Conservation (phyloP, 2,888 invertebrate species). For the Venustoraphidia nigricollis region DNA sequence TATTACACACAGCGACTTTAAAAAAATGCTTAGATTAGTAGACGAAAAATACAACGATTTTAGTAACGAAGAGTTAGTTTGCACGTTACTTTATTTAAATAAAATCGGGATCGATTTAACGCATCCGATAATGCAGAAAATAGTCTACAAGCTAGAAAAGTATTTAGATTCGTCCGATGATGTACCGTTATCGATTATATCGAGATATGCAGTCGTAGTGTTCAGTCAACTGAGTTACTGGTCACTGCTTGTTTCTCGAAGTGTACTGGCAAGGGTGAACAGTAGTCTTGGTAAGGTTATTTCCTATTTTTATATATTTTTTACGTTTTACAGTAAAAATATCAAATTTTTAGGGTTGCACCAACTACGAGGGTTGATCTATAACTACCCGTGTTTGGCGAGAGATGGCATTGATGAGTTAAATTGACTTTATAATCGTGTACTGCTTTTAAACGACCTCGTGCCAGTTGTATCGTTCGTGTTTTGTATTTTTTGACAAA, state of each 20-base stretch:
- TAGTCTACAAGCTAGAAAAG: constrained; percentile 19
- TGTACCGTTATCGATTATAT: constrained; percentile 24
- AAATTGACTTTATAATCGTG: no score
- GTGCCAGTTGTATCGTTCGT: no score
- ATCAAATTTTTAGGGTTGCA: neutral
- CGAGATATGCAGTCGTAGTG: constrained; percentile 28
- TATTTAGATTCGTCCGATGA: constrained; percentile 15
- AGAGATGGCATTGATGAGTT: no score
- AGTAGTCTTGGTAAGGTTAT: constrained; percentile 21
- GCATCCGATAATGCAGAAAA: constrained; percentile 20
- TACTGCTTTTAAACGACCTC: no score
- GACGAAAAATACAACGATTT: constrained; percentile 20
- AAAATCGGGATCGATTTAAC: constrained; percentile 28
- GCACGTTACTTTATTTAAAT: constrained; percentile 29
- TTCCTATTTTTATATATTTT: neutral
- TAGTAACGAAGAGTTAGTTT: constrained; percentile 25
- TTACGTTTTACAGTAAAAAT: neutral
- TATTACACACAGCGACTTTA: constrained; percentile 19
- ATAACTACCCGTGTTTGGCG: no score
- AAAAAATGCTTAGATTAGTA: constrained; percentile 18
- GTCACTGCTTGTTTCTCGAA: constrained; percentile 24
- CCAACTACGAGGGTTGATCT: no score
- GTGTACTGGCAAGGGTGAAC: constrained; percentile 26
- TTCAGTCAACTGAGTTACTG: constrained; percentile 25
- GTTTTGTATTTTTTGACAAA: no score